Conservation (phyloP, 2,113 vertebrate species). For the Platycercus adscitus region DNA sequence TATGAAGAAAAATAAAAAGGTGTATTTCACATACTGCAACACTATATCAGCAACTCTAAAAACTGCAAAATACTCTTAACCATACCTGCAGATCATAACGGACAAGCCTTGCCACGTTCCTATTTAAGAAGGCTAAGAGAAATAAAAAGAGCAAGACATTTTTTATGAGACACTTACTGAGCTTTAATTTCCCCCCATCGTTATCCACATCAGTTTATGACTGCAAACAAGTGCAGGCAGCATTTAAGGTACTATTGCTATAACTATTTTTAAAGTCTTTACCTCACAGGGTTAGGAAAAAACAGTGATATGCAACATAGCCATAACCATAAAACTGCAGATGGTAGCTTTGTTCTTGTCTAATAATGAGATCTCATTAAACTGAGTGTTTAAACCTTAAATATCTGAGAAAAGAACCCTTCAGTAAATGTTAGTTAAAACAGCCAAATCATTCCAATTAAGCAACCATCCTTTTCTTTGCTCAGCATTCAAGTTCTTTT, state of each 20-base stretch:
- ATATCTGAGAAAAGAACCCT: not conserved
- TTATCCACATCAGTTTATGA: not conserved
- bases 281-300: not conserved
- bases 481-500: not conserved
- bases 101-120: not conserved
- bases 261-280: conserved; percentile 30
- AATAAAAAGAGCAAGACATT: not conserved
- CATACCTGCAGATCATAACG: not conserved
- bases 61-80: not conserved
- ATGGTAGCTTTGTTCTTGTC: not conserved
- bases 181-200: not conserved
- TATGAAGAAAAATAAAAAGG: not conserved
- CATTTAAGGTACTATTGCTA: not conserved
- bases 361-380: conserved; percentile 23
- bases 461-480: not conserved
- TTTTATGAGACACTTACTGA: conserved; percentile 19
- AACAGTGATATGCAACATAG: not conserved
- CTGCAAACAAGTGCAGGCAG: conserved; percentile 28
- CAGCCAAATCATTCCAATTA: not conserved
- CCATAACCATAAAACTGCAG: conserved; percentile 33
- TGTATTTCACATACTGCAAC: not conserved
- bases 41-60: not conserved
- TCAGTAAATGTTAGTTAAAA: not conserved
- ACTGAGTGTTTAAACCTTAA: not conserved
- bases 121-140: not conserved